phyloP scores from a whole-genome alignment of 2,888 invertebrate species.

The Chalcosyrphus nemorum region DNA sequence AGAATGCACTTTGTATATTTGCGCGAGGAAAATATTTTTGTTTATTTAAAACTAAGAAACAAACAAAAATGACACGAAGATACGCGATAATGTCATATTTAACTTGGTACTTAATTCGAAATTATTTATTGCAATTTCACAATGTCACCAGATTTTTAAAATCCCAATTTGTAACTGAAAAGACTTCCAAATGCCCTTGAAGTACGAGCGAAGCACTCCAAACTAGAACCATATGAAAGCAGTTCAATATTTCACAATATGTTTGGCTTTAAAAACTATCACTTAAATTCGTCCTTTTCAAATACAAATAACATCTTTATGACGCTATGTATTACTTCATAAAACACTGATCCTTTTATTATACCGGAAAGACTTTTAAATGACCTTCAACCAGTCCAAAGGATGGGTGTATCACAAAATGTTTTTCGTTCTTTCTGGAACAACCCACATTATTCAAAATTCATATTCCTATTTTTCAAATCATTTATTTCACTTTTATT shows the following conservation, averaged over 20 bases:
- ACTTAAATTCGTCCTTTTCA: neutral
- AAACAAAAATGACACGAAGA: neutral
- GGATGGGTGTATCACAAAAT: neutral
- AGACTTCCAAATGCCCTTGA: slow-evolving; percentile 35
- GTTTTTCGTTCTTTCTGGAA: too few relatives aligned
- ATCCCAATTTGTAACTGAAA: slow-evolving; percentile 17
- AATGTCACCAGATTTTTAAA: neutral
- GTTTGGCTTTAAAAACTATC: neutral
- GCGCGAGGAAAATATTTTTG: neutral
- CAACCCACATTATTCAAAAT: neutral
- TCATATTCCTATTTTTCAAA: neutral
- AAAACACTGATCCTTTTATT: neutral
- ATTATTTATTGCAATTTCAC: slow-evolving; percentile 1
- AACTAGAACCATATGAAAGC: neutral
- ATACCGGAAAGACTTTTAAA: slow-evolving; percentile 51
- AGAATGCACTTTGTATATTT: neutral
- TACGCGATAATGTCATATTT: neutral
- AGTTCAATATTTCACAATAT: neutral
- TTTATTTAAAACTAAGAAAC: neutral
- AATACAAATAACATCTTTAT: neutral
- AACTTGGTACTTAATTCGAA: neutral
- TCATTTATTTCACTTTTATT: neutral
- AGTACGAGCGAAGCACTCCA: too few relatives aligned
- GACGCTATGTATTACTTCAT: neutral
- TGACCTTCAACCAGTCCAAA: slow-evolving; percentile 37